Conservation (phyloP, 92 coral and sea anemone species). For the Scolanthus callimorphus region DNA sequence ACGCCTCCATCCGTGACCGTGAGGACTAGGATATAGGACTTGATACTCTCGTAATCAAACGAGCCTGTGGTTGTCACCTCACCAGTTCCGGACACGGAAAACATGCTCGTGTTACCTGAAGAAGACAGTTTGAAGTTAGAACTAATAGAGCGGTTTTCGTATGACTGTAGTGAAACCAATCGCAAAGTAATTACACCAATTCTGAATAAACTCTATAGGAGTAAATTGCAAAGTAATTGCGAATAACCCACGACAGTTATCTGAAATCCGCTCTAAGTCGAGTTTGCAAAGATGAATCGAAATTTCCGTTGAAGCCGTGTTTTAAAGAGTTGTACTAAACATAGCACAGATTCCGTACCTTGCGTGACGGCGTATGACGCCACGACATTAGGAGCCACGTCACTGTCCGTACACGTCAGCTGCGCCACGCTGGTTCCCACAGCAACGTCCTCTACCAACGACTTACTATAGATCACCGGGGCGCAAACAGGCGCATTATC, state of each 20-base stretch:
- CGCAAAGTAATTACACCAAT: no score
- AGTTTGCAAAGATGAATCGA: no score
- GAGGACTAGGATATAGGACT: constrained; percentile 43
- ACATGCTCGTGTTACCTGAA: constrained; percentile 43
- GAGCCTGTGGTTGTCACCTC: constrained; percentile 36
- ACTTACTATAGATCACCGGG: constrained; percentile 34
- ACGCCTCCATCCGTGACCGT: constrained; percentile 56
- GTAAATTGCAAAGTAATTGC: no score
- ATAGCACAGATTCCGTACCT: constrained; percentile 10
- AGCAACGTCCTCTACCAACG: constrained; percentile 39
- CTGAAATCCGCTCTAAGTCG: no score
- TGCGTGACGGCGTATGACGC: constrained; percentile 26
- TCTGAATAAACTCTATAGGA: no score
- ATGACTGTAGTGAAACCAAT: no score
- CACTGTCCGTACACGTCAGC: constrained; percentile 44
- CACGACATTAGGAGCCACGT: constrained; percentile 37
- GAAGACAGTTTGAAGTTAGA: no score
- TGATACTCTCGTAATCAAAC: constrained; percentile 47
- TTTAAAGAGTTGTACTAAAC: no score
- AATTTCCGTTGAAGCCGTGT: no score
- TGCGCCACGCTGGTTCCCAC: constrained; percentile 48
- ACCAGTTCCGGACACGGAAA: constrained; percentile 42
- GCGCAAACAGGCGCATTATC: constrained; percentile 47
- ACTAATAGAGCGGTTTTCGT: no score
- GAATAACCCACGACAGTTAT: no score